A percentile compares a stretch with the other conserved stretches of the same genome.
Conservation (phyloP, 2,888 invertebrate genomes). For the Xestia c-nigrum region DNA sequence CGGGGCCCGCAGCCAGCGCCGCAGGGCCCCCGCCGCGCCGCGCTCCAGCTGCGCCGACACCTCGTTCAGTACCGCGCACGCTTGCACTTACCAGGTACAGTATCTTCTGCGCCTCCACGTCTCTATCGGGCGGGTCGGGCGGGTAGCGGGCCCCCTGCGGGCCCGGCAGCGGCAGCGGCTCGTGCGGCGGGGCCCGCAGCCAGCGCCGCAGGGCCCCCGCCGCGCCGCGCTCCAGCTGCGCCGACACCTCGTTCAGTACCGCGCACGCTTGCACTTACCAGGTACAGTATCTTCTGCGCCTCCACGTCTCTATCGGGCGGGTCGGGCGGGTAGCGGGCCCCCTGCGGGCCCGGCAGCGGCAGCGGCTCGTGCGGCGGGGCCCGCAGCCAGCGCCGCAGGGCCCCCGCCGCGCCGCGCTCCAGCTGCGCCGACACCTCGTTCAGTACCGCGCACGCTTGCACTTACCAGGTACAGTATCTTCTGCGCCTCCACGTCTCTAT, state of each 20-base stretch:
- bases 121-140: conserved; percentile 35
- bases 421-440: conserved; percentile 97
- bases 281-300: conserved; percentile 38
- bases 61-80: conserved; percentile 99
- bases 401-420: conserved; percentile 92
- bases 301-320: not conserved
- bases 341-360: conserved; percentile 75
- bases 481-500: conserved; percentile 32
- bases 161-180: conserved; percentile 76
- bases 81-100: conserved; percentile 73
- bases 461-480: conserved; percentile 37
- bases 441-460: conserved; percentile 98
- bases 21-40: conserved; percentile 82
- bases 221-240: conserved; percentile 95
- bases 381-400: conserved; percentile 91
- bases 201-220: conserved; percentile 84
- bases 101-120: conserved; percentile 26
- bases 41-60: conserved; percentile 96
- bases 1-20: conserved; percentile 91
- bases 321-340: conserved; percentile 78
- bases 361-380: conserved; percentile 80
- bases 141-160: conserved; percentile 81
- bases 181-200: conserved; percentile 90
- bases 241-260: conserved; percentile 97
- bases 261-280: conserved; percentile 95